Base-by-base conservation (phyloP, 2,888 invertebrate genomes). In the Lochmaea capreae region DNA sequence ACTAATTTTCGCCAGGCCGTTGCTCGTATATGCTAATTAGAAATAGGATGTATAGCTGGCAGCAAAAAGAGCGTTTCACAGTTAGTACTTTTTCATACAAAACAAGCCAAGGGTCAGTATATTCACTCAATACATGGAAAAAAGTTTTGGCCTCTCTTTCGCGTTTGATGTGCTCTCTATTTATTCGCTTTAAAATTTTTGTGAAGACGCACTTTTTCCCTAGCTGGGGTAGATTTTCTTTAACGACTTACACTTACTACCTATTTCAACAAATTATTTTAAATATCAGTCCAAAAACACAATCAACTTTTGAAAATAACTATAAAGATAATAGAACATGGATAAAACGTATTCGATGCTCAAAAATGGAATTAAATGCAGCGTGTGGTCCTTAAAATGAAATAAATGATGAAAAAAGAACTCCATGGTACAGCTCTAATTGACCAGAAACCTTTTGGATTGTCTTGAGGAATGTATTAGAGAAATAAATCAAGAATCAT, bases 71-170 rank as follows among this genome's bases (percentile, higher is more conserved):
- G 86, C 86, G 86, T 86, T 71, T 86, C 86, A 83, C 78, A 78
- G 81, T 82, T 80, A 79, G 79, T 85, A 84, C 84, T 85, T 86
- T 85, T 85, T 83, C 82, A 85, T 85, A 84, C 85, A 84, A 85
- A 86, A 85, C 85, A 86, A 85, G 85, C 85, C 86, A 87, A 87
- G 87, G 87, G 87, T 87, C 87, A 87, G 86, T 80, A 83, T 81
- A 83, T 84, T 82, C 82, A 83, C 81, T 83, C 82, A 80, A 80
- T 80, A 78, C 80, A 81, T 81, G 84, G 82, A 84, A 85, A 86
- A 86, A 86, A 86, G 85, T 85, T 85, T 71, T 84, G 80, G 81
- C 80, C 80, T 80, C 82, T 83, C 83, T 85, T 84, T 84, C 79
- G 81, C 83, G 85, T 83, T 85, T 84, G 84, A 84, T 83, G 83